Percentiles rank a stretch among this genome's conserved stretches.
Evolutionary conservation across 2,888 invertebrate species (phyloP).

Genomic region (Aspidiotus destructor): DNA sequence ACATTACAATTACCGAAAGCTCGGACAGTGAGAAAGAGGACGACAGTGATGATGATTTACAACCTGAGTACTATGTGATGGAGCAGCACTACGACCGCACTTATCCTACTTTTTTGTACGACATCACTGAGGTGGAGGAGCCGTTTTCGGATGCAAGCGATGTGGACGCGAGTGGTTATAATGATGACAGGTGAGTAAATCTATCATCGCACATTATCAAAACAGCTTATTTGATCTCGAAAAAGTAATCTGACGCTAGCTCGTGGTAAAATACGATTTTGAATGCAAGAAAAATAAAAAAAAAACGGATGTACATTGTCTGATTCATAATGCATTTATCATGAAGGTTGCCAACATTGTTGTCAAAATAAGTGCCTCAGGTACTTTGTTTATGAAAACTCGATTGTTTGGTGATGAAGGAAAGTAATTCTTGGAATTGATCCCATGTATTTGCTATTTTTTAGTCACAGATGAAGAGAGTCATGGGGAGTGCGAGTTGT

Average conservation of each 20-base stretch:
- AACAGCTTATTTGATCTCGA: too few relatives aligned
- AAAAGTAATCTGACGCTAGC: too few relatives aligned
- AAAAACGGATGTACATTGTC: neutral
- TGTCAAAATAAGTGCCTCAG: too few relatives aligned
- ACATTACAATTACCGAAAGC: slow-evolving; percentile 27
- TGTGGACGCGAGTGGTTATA: slow-evolving; percentile 12
- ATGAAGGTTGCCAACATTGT: too few relatives aligned
- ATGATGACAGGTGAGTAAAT: slow-evolving; percentile 24
- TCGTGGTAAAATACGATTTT: too few relatives aligned
- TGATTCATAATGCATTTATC: neutral
- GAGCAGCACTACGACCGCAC: slow-evolving; percentile 6
- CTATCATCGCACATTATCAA: too few relatives aligned
- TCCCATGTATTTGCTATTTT: too few relatives aligned
- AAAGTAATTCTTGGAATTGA: too few relatives aligned
- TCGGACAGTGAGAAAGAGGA: slow-evolving; percentile 26
- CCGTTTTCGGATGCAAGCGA: slow-evolving; percentile 31
- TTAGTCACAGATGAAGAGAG: too few relatives aligned
- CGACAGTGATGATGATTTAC: slow-evolving; percentile 13
- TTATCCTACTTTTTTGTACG: slow-evolving; percentile 22
- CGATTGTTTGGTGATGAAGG: too few relatives aligned
- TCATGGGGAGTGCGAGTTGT: too few relatives aligned
- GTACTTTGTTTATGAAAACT: too few relatives aligned
- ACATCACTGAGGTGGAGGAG: slow-evolving; percentile 31
- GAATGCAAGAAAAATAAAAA: neutral
- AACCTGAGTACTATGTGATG: neutral